Evolutionary conservation across 2,113 vertebrate genomes (phyloP).

Genomic region (Procavia capensis): DNA sequence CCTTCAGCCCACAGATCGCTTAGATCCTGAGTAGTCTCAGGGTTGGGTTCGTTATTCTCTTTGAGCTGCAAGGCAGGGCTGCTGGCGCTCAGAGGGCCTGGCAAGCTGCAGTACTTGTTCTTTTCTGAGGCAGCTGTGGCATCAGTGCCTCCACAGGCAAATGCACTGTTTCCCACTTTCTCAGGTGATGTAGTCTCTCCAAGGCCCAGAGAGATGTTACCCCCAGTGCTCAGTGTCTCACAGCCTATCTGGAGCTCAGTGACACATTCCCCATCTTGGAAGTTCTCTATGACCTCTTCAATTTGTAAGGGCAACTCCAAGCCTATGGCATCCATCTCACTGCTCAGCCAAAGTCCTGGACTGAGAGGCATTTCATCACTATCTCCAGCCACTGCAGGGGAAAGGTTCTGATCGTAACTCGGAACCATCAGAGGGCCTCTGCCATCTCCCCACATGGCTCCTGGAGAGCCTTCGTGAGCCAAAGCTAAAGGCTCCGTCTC

Average conservation of each 20-base stretch:
- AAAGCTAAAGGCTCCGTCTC: not conserved
- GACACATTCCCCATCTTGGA: not conserved
- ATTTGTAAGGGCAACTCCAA: constrained; percentile 64
- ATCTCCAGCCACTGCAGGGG: not conserved
- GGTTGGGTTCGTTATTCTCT: not conserved
- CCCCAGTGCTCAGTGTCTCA: not conserved
- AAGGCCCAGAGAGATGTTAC: constrained; percentile 12
- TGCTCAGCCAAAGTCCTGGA: constrained; percentile 58
- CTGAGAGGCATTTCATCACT: not conserved
- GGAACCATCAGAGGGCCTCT: not conserved
- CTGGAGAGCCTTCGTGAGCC: constrained; percentile 46
- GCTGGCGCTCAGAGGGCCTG: not conserved
- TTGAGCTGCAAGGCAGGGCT: not conserved
- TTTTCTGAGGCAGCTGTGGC: not conserved
- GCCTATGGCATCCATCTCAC: not conserved
- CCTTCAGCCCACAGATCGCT: constrained; percentile 40
- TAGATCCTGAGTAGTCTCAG: not conserved
- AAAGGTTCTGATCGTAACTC: constrained; percentile 20
- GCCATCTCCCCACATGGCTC: constrained; percentile 52
- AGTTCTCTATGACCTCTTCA: constrained; percentile 34
- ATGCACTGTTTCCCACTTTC: not conserved
- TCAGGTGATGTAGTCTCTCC: not conserved
- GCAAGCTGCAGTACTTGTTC: not conserved
- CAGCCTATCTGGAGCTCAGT: not conserved
- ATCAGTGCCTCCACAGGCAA: not conserved